phyloP scores from a whole-genome alignment of 2,797 vertebrate species.

The Alca torda region DNA sequence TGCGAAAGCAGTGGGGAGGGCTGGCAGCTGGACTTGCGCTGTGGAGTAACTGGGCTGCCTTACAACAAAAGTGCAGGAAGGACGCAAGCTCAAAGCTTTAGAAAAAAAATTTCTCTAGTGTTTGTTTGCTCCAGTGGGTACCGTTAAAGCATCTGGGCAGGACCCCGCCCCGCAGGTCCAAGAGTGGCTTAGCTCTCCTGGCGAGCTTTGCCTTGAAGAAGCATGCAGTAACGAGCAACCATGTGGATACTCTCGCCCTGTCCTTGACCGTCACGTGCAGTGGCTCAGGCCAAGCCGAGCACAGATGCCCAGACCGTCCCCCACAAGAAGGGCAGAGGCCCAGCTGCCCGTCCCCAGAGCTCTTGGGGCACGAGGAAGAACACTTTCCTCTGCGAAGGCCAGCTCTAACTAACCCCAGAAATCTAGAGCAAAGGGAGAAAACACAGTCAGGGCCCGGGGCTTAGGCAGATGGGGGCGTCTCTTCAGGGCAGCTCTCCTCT shows the following conservation, averaged over 20 bases:
- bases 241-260: neutral
- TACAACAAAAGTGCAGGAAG: neutral
- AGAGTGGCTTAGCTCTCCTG: neutral
- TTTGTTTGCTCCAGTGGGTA: neutral
- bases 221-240: neutral
- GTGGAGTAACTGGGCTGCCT: neutral
- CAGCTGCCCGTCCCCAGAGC: neutral
- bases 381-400: neutral
- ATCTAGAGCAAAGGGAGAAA: neutral
- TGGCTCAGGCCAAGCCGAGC: neutral
- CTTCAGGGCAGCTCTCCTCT: constrained; percentile 66
- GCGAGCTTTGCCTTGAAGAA: neutral
- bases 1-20: neutral
- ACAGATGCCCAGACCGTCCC: neutral
- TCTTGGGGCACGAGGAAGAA: neutral
- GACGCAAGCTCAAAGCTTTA: neutral
- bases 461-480: constrained; percentile 42
- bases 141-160: neutral
- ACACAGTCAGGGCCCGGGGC: neutral
- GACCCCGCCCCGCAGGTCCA: neutral
- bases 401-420: neutral
- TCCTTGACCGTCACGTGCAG: neutral
- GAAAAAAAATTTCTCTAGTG: neutral
- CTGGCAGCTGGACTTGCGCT: neutral
- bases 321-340: neutral